Base-by-base conservation (phyloP, 2,888 invertebrate species). In the Eupithecia subfuscata region DNA sequence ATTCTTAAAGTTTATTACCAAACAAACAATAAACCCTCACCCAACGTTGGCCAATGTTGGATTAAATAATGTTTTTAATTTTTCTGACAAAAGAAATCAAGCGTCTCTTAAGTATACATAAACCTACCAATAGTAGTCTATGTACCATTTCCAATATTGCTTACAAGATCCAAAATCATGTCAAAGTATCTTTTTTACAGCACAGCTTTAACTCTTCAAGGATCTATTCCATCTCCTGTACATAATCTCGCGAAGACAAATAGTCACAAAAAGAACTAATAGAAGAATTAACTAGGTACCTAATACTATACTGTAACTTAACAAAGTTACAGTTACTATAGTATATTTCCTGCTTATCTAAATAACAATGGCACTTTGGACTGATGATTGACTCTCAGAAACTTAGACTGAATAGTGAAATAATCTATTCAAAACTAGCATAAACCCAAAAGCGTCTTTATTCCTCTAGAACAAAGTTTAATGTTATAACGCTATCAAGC, bases 401-500 rank as follows among this genome's bases (percentile, higher is more conserved):
- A 22, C 52, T 56, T n/a, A 7, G n/a, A 52, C 12, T 25, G 60
- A 60, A 60, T 25, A 60, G 60, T 25, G 25, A 60, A 60, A 56
- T 56, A 22, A 56, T 60, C 25, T 14, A 60, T 60, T 60, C 60
- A 60, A 25, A 60, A 60, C 60, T 25, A 60, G 12, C 14, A 60
- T 60, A 60, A 60, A 60, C 12, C 60, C 12, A 60, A 60, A 25
- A 22, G 22, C 25, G 11, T 56, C 56, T 14, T 56, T 56, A 40
- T 43, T 43, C 68, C 48, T 37, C 25, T 60, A 25, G 9, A 25
- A 4, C 60, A 25, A 60, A 60, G 60, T 25, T 60, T 40, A 70
- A 64, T 25, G 30, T 64, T 64, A 18, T 34, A 64, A 64, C 18
- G 34, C 30, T 69, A 68, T 64, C 52, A 72, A 71, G 30, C 70